phyloP scores from a whole-genome alignment of 2,888 invertebrate genomes.

The Erannis defoliaria region DNA sequence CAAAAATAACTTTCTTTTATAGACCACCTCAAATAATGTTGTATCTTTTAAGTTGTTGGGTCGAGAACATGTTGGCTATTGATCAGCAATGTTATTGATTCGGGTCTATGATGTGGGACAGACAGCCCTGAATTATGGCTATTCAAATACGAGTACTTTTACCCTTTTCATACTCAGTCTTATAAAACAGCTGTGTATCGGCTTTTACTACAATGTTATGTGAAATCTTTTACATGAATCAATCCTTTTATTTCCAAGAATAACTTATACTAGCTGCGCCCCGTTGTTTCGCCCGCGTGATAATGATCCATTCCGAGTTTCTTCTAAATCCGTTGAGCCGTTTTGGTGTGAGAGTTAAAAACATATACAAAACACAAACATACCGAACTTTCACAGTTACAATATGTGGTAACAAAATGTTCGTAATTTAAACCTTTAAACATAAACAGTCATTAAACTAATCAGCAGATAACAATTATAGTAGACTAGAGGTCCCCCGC shows the following conservation, averaged over 20 bases:
- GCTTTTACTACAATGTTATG: neutral
- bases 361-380: too few species aligned
- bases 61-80: slow-evolving; percentile 15
- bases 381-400: too few species aligned
- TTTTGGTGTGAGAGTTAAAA: too few species aligned
- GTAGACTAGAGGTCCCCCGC: too few species aligned
- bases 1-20: neutral
- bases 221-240: neutral
- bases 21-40: slow-evolving; percentile 7
- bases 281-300: too few species aligned
- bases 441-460: too few species aligned
- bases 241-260: neutral
- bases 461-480: too few species aligned
- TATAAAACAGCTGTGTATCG: slow-evolving; percentile 5
- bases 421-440: too few species aligned
- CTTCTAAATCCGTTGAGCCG: too few species aligned
- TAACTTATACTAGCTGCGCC: too few species aligned
- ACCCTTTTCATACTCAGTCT: slow-evolving; percentile 18
- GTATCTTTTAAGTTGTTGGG: slow-evolving; percentile 12
- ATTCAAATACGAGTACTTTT: slow-evolving; percentile 15
- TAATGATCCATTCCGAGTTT: too few species aligned
- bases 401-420: too few species aligned
- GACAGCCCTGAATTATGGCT: slow-evolving; percentile 17
- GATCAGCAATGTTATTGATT: slow-evolving; percentile 24
- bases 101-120: slow-evolving; percentile 19